Base-by-base conservation (phyloP, 2,888 invertebrate genomes). In the Gymnocheta viridis region DNA sequence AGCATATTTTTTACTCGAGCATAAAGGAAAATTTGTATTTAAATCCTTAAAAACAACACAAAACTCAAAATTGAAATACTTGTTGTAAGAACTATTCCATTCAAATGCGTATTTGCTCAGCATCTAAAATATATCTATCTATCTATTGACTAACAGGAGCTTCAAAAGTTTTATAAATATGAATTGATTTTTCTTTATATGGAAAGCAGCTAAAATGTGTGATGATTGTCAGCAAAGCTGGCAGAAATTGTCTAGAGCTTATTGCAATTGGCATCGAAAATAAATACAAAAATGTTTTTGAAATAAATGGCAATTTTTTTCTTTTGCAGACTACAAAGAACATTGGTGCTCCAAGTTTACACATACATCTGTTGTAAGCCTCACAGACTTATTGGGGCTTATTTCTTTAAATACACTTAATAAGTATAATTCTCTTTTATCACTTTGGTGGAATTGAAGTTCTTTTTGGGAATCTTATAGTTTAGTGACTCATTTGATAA, bases 51-150 rank as follows among this genome's bases (percentile, higher is more conserved):
- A 38, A 41, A 29, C 24, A 78, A 54, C 69, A 69, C 3, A 29
- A 77, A 47, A 51, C 29, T 78, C 29, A 62, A 62, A 29, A 22
- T 60, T 51, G 54, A 78, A 70, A 24, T 44, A 54, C 60, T 74
- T 74, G 60, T 74, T 38, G 74, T 29, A 67, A 49, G 54, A 60
- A 35, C 76, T 67, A 32, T 32, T 67, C 22, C 51, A 38, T 27
- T 38, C 10, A 41, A 22, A 29, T 56, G 35, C 10, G 14, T 76
- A 17, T 76, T 47, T 76, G 32, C 17, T 64, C 10, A 10, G 41
- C 24, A 17, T 35, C 17, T 44, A 19, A 47, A 35, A 32, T 24
- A 17, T 47, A 66, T 66, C 56, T 66, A 58, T 76, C 47, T 47
- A 66, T 66, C 56, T 66, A 58, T 76, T 56, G 32, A 64, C 41